phyloP scores from a whole-genome alignment of 2,113 vertebrate genomes.

The Macrotus californicus region DNA sequence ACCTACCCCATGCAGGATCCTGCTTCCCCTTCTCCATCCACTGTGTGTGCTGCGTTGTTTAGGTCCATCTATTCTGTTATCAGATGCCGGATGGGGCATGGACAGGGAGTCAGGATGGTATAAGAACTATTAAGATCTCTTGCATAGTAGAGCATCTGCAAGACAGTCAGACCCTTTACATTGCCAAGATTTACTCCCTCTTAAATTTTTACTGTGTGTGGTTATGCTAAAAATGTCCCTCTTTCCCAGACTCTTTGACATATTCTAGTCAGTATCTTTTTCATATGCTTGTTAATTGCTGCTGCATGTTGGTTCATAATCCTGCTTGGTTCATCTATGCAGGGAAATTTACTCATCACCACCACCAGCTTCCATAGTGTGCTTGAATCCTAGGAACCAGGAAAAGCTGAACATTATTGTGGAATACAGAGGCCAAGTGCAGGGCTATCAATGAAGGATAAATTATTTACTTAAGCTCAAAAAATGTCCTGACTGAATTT shows the following conservation, averaged over 20 bases:
- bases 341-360: constrained; percentile 2
- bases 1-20: neutral
- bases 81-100: neutral
- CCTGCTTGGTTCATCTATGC: neutral
- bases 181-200: constrained; percentile 25
- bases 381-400: neutral
- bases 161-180: constrained; percentile 14
- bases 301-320: constrained; percentile 14
- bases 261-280: constrained; percentile 36
- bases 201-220: constrained; percentile 8
- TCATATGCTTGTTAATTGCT: constrained; percentile 32
- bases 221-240: constrained; percentile 4
- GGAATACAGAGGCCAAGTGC: neutral
- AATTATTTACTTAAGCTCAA: neutral
- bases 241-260: constrained; percentile 3
- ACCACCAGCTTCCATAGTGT: neutral
- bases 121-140: constrained; percentile 12
- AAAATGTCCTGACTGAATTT: constrained; percentile 1
- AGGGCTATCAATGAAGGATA: neutral
- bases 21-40: neutral
- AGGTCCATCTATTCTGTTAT: neutral
- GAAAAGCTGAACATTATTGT: neutral
- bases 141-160: constrained; percentile 42
- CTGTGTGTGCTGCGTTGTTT: neutral
- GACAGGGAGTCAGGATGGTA: neutral